A percentile compares a stretch with the other conserved stretches of the same genome.
phyloP scores from a whole-genome alignment of 2,113 vertebrate genomes.

The Erythrocebus patas region DNA sequence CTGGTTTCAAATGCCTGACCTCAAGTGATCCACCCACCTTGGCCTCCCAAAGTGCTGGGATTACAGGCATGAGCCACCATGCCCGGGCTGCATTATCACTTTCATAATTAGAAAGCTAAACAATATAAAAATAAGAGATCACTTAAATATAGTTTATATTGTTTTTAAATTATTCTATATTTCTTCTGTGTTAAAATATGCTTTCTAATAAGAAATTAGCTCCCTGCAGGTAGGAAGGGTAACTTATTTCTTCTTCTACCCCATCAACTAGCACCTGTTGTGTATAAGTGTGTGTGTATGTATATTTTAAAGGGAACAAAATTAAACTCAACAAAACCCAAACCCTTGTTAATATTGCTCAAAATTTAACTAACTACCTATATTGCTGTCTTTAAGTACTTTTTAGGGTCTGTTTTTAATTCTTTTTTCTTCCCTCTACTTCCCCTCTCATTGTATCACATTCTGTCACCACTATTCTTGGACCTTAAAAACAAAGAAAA shows the following conservation, averaged over 20 bases:
- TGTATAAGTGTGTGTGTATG: too few relatives aligned
- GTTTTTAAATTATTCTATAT: not conserved
- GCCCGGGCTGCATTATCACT: not conserved
- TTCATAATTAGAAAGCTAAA: constrained; percentile 28
- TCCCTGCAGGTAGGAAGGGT: not conserved
- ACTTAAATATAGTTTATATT: not conserved
- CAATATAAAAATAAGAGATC: not conserved
- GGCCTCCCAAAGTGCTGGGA: too few relatives aligned
- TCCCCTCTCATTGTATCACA: not conserved
- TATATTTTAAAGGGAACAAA: not conserved
- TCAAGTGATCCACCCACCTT: too few relatives aligned
- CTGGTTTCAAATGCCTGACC: too few relatives aligned
- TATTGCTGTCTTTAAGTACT: not conserved
- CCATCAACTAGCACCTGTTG: not conserved
- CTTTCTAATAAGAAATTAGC: not conserved
- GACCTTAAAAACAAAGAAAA: not conserved
- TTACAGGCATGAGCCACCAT: too few relatives aligned
- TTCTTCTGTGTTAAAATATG: not conserved
- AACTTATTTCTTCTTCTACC: not conserved
- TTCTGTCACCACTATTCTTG: not conserved
- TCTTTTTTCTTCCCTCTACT: not conserved
- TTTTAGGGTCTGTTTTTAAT: not conserved
- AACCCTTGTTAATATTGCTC: not conserved
- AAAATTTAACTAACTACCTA: not conserved
- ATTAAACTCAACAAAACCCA: not conserved